Evolutionary conservation across 1,140 invertebrate species (phyloP).

Genomic region (Drosophila neocordata): DNA sequence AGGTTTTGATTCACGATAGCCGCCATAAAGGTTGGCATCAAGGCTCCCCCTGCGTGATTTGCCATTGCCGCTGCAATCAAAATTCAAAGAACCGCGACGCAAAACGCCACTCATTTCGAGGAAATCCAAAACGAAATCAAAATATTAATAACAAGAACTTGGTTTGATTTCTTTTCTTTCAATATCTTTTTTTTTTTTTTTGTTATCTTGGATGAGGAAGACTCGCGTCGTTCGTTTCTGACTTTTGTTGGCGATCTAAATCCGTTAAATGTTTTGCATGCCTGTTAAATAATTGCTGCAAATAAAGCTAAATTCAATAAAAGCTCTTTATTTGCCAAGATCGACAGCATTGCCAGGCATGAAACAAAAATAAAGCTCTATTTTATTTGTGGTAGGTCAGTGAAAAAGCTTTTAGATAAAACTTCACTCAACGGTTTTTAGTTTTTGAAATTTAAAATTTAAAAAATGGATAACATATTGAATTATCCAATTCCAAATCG

Average conservation of each 20-base stretch:
- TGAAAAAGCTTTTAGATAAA: neutral
- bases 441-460: neutral
- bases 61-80: constrained; percentile 54
- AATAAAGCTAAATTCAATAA: constrained; percentile 36
- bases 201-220: constrained; percentile 30
- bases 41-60: constrained; percentile 64
- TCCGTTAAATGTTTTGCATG: constrained; percentile 63
- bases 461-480: too few relatives aligned
- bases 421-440: neutral
- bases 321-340: constrained; percentile 34
- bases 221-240: constrained; percentile 47
- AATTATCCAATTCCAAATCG: too few relatives aligned
- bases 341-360: constrained; percentile 39
- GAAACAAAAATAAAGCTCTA: constrained; percentile 14
- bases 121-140: constrained; percentile 1
- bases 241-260: constrained; percentile 65
- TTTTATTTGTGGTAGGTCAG: neutral
- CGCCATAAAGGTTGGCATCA: constrained; percentile 76
- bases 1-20: constrained; percentile 74
- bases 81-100: constrained; percentile 77
- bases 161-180: constrained; percentile 17
- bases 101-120: constrained; percentile 73
- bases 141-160: constrained; percentile 7
- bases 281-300: constrained; percentile 59
- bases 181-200: constrained; percentile 15